phyloP scores from a whole-genome alignment of 1,140 invertebrate genomes.

The Batillaria attramentaria region DNA sequence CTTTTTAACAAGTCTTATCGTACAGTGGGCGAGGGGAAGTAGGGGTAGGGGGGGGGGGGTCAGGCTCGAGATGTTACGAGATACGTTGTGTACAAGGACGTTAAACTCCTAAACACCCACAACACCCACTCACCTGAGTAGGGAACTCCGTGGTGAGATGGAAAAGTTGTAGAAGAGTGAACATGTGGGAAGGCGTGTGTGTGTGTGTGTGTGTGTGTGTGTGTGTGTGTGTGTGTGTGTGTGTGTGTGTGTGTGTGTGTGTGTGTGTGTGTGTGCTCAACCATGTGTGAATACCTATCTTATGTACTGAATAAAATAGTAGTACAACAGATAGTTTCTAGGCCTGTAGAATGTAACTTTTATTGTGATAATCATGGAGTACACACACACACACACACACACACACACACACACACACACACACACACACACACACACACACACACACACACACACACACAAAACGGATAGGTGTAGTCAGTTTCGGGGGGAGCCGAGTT shows the following conservation, averaged over 20 bases:
- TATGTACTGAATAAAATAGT: not conserved
- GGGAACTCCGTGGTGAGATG: too few relatives aligned
- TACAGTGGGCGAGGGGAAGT: not conserved
- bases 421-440: conserved; percentile 20
- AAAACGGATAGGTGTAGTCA: not conserved
- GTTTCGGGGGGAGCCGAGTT: not conserved
- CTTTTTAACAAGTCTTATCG: not conserved
- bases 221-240: not conserved
- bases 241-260: not conserved
- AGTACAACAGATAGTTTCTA: not conserved
- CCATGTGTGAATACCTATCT: not conserved
- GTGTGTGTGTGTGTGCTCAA: not conserved
- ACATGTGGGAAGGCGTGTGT: not conserved
- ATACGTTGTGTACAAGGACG: not conserved
- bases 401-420: conserved; percentile 19
- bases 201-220: conserved; percentile 8
- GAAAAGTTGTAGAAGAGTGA: not conserved
- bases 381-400: conserved; percentile 16
- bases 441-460: conserved; percentile 3
- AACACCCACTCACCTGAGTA: too few relatives aligned
- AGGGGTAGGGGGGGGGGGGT: not conserved
- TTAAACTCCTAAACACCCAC: too few relatives aligned
- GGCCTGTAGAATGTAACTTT: not conserved
- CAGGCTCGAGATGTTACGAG: not conserved
- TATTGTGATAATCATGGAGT: not conserved